These are phyloP conservation scores for Balanococcus diminutus DNA, from an alignment of 2,888 invertebrate genomes.

Conservation along the genomic window DNA sequence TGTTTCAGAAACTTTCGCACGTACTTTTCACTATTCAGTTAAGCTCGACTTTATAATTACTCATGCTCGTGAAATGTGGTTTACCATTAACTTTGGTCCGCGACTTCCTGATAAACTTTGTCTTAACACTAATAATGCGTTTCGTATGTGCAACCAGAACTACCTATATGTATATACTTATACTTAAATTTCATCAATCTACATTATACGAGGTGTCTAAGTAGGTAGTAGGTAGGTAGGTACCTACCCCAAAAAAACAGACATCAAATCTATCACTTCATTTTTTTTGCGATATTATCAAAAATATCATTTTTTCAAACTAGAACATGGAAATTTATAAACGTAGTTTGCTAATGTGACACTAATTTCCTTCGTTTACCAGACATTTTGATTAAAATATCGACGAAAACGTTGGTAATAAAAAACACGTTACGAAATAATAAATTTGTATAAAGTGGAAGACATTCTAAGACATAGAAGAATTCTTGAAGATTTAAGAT, in stretches of 20 bases:
- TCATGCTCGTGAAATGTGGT: slow-evolving; percentile 31
- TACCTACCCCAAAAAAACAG: neutral
- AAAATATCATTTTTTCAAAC: neutral
- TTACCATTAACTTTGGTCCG: slow-evolving; percentile 20
- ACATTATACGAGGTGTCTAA: no score
- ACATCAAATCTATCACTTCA: neutral
- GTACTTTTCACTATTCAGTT: slow-evolving; percentile 34
- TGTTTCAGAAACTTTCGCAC: slow-evolving; percentile 32
- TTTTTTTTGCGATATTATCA: neutral
- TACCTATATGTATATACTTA: neutral
- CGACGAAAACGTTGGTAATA: slow-evolving; percentile 35
- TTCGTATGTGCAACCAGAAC: neutral
- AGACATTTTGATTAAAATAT: slow-evolving; percentile 34
- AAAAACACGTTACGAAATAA: slow-evolving; percentile 50
- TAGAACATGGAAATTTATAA: neutral
- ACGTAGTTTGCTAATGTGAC: neutral
- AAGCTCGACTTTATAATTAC: slow-evolving; percentile 34
- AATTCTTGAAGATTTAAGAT: slow-evolving; percentile 53
- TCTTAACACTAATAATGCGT: slow-evolving; percentile 25
- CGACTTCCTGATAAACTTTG: slow-evolving; percentile 37
- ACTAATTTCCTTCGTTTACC: slow-evolving; percentile 3
- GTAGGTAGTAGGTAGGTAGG: no score
- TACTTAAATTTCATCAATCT: neutral
- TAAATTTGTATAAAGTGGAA: slow-evolving; percentile 52
- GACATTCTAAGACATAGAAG: slow-evolving; percentile 45